phyloP scores from a whole-genome alignment of 2,113 vertebrate species.

The Papio anubis region DNA sequence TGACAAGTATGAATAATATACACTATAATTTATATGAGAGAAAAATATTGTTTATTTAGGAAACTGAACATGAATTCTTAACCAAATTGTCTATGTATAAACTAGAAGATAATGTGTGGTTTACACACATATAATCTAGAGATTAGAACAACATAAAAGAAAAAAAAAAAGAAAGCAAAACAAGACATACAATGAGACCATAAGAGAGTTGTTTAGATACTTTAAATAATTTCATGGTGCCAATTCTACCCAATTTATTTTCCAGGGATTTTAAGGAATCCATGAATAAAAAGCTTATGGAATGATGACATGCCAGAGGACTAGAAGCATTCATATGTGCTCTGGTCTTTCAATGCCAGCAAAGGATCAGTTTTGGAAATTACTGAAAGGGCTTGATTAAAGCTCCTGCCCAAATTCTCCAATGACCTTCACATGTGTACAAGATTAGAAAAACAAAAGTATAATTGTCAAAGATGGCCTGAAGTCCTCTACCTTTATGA shows the following conservation, averaged over 20 bases:
- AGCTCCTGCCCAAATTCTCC: constrained; percentile 20
- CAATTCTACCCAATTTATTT: constrained; percentile 14
- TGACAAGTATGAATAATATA: not conserved
- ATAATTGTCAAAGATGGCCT: constrained; percentile 37
- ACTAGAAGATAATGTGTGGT: not conserved
- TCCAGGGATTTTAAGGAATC: constrained; percentile 32
- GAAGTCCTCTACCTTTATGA: not conserved
- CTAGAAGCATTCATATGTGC: not conserved
- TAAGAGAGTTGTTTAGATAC: not conserved
- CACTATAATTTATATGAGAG: not conserved
- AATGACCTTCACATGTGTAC: constrained; percentile 14
- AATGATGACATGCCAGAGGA: not conserved
- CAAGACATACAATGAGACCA: not conserved
- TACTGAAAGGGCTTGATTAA: constrained; percentile 53
- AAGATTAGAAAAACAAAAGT: constrained; percentile 41
- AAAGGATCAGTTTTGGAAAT: not conserved
- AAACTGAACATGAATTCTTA: constrained; percentile 10
- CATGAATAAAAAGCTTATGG: constrained; percentile 30
- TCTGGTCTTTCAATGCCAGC: constrained; percentile 29
- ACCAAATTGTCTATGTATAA: not conserved
- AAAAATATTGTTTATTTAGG: not conserved
- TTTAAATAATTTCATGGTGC: constrained; percentile 30
- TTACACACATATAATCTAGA: not conserved
- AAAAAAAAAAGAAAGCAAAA: not conserved
- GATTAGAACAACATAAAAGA: not conserved